Evolutionary conservation across 2,888 invertebrate genomes (phyloP).

Genomic region (Lochmaea crataegi): DNA sequence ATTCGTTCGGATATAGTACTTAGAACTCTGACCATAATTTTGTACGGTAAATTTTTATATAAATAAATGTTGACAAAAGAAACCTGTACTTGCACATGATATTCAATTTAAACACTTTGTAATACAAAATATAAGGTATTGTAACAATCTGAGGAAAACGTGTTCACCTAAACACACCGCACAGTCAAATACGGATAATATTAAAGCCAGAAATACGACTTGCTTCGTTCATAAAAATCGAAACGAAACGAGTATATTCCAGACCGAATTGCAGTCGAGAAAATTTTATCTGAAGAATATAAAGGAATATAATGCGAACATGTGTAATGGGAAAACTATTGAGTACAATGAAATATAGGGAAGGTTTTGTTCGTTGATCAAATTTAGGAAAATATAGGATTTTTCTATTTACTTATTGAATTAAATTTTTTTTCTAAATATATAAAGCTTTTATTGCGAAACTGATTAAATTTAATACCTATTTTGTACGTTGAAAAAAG

Average conservation of each 20-base stretch:
- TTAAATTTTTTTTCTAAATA: background rate
- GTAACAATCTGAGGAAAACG: background rate
- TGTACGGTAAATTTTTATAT: no score
- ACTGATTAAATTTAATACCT: background rate
- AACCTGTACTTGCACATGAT: no score
- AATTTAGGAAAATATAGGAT: background rate
- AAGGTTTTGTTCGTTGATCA: background rate
- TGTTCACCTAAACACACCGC: background rate
- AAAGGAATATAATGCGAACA: background rate
- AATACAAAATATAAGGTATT: background rate
- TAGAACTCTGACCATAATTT: no score
- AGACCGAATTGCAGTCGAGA: background rate
- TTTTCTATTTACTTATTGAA: background rate
- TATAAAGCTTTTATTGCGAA: background rate
- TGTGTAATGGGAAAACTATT: conserved; percentile 6
- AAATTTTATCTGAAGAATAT: background rate
- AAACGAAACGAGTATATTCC: background rate
- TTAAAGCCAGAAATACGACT: background rate
- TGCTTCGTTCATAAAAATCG: background rate
- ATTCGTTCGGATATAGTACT: no score
- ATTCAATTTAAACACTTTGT: background rate
- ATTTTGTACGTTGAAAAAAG: no score
- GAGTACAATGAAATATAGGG: background rate
- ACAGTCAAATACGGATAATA: background rate
- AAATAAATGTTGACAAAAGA: no score